These are phyloP conservation scores for Epiblema foenella DNA, from an alignment of 2,888 invertebrate genomes.

Conservation along the genomic window DNA sequence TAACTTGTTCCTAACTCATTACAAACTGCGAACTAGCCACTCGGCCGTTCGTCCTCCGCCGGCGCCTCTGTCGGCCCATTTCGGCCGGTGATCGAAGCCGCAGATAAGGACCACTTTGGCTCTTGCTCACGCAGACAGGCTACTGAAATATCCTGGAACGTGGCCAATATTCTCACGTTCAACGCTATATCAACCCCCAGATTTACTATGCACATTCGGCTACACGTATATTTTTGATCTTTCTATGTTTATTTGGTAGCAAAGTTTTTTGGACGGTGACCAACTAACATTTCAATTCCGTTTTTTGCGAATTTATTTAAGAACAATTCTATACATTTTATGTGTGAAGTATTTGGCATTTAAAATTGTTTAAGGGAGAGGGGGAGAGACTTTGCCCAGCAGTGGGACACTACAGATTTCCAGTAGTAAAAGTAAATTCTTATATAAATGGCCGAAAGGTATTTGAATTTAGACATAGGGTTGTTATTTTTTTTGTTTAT, in stretches of 20 bases:
- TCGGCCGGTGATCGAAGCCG: constrained; percentile 5
- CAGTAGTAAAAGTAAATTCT: no score
- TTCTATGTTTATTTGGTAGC: background rate
- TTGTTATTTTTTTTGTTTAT: no score
- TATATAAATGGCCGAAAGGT: no score
- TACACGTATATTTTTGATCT: background rate
- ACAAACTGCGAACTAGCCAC: constrained; percentile 43
- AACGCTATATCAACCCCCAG: background rate
- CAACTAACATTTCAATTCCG: no score
- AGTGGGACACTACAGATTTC: no score
- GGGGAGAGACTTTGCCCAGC: no score
- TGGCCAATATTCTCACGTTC: constrained; percentile 11
- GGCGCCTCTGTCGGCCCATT: constrained; percentile 10
- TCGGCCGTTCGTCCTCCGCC: constrained; percentile 13
- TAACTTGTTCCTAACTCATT: constrained; percentile 39
- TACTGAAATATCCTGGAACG: constrained; percentile 23
- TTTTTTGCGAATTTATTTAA: no score
- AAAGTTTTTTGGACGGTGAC: no score
- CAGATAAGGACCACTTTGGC: constrained; percentile 15
- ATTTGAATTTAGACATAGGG: no score
- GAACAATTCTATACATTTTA: no score
- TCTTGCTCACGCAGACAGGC: constrained; percentile 1
- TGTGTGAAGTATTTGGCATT: no score
- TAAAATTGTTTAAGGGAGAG: no score
- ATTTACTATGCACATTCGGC: background rate